A percentile compares a stretch with the other conserved stretches of the same genome.
phyloP scores from a whole-genome alignment of 2,888 invertebrate species.

The Sinodicranocentrus sp. region DNA sequence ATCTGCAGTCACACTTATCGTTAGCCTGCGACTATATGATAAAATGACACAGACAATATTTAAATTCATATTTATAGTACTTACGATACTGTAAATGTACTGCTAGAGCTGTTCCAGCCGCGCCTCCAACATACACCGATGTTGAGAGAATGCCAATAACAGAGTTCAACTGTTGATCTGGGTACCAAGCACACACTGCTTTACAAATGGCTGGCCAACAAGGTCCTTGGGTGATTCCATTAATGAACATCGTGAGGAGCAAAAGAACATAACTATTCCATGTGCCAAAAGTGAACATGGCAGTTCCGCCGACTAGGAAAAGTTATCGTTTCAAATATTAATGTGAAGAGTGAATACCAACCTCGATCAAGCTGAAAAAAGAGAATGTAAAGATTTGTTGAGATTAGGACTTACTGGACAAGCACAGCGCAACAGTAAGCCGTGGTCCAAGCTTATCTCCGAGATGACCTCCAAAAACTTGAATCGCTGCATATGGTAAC shows the following conservation, averaged over 20 bases:
- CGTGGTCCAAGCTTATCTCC: slow-evolving; percentile 79
- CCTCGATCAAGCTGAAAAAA: neutral
- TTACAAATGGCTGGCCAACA: slow-evolving; percentile 80
- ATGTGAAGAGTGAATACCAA: too few species aligned
- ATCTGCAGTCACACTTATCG: too few species aligned
- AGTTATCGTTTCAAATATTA: too few species aligned
- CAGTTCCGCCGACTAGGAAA: slow-evolving; percentile 77
- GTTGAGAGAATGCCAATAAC: slow-evolving; percentile 80
- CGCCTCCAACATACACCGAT: slow-evolving; percentile 80
- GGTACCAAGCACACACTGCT: slow-evolving; percentile 79
- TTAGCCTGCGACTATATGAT: too few species aligned
- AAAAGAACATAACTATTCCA: slow-evolving; percentile 78
- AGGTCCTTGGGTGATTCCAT: slow-evolving; percentile 79
- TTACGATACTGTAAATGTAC: slow-evolving; percentile 78
- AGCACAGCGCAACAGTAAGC: slow-evolving; percentile 78
- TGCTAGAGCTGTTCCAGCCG: slow-evolving; percentile 79
- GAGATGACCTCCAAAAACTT: slow-evolving; percentile 79
- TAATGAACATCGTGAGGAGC: slow-evolving; percentile 78
- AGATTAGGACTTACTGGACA: slow-evolving; percentile 15
- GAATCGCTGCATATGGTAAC: slow-evolving; percentile 79
- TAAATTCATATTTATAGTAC: too few species aligned
- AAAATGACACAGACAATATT: too few species aligned
- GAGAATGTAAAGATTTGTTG: neutral
- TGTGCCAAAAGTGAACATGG: slow-evolving; percentile 79
- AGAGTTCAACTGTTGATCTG: slow-evolving; percentile 78